A percentile compares a stretch with the other conserved stretches of the same genome.
Evolutionary conservation across 2,888 invertebrate genomes (phyloP).

Genomic region (Cosmorhoe ocellata): DNA sequence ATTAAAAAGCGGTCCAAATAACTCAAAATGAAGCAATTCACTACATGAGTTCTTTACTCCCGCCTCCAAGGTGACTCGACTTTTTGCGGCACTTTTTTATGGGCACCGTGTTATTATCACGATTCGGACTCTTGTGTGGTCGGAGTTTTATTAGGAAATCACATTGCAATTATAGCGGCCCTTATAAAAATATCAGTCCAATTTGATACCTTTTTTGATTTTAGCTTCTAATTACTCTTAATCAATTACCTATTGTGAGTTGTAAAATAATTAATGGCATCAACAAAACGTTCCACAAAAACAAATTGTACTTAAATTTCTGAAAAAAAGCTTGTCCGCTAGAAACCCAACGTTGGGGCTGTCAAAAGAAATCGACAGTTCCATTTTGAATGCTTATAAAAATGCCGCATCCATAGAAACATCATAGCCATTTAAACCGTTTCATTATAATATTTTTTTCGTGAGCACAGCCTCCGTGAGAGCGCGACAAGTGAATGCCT

Average conservation of each 20-base stretch:
- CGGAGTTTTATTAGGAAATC: conserved; percentile 35
- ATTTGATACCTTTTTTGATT: background rate
- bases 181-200: conserved; percentile 6
- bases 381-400: conserved; percentile 17
- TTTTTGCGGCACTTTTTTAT: conserved; percentile 71
- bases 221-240: conserved; percentile 5
- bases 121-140: conserved; percentile 69
- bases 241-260: no score
- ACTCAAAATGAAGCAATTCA: conserved; percentile 75
- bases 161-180: conserved; percentile 23
- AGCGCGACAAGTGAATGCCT: conserved; percentile 79
- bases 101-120: conserved; percentile 59
- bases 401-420: conserved; percentile 18
- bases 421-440: conserved; percentile 13
- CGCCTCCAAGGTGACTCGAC: conserved; percentile 74
- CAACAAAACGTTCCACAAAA: background rate
- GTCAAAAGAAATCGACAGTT: conserved; percentile 10
- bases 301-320: background rate
- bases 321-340: background rate
- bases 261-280: no score
- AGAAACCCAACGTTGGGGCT: background rate
- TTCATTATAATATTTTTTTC: conserved; percentile 39
- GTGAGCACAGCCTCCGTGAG: conserved; percentile 62
- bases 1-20: conserved; percentile 45
- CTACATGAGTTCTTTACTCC: conserved; percentile 78